These are phyloP conservation scores for Pseudochirops cupreus DNA, from an alignment of 2,797 vertebrate genomes.

Conservation along the genomic window DNA sequence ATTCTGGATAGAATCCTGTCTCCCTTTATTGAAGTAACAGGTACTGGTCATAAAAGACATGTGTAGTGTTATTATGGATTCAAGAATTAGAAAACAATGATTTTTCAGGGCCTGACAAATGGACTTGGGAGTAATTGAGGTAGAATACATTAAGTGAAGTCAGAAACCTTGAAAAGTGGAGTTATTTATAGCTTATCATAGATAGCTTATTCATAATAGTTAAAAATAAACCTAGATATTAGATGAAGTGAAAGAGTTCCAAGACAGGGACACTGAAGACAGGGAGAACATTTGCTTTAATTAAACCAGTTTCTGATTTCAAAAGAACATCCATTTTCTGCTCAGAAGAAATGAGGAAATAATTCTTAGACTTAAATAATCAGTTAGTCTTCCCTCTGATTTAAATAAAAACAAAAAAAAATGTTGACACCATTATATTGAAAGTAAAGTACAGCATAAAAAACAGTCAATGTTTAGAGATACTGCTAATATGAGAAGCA, in stretches of 20 bases:
- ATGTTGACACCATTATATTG: slow-evolving; percentile 12
- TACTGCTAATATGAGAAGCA: slow-evolving; percentile 27
- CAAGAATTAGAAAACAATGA: slow-evolving; percentile 17
- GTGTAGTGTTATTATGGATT: background rate
- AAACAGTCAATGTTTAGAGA: slow-evolving; percentile 42
- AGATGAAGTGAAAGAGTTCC: slow-evolving; percentile 28
- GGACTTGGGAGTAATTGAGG: slow-evolving; percentile 37
- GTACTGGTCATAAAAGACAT: background rate
- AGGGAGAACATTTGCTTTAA: background rate
- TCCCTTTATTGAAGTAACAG: background rate
- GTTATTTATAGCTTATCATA: background rate
- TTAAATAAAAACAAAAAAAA: slow-evolving; percentile 35
- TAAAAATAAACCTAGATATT: background rate
- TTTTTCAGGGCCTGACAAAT: slow-evolving; percentile 9
- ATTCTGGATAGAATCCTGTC: background rate
- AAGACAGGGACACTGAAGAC: background rate
- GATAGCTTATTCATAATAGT: background rate
- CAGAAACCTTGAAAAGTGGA: slow-evolving; percentile 20
- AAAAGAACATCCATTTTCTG: background rate
- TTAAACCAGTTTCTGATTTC: slow-evolving; percentile 38
- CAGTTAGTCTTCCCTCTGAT: background rate
- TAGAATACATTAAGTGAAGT: background rate
- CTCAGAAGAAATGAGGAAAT: slow-evolving; percentile 16
- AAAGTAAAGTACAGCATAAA: slow-evolving; percentile 33
- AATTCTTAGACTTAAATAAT: slow-evolving; percentile 31